A percentile compares a stretch with the other conserved stretches of the same genome.
These are phyloP conservation scores for Ctenomys sociabilis DNA, from an alignment of 2,113 vertebrate genomes.

Conservation along the genomic window DNA sequence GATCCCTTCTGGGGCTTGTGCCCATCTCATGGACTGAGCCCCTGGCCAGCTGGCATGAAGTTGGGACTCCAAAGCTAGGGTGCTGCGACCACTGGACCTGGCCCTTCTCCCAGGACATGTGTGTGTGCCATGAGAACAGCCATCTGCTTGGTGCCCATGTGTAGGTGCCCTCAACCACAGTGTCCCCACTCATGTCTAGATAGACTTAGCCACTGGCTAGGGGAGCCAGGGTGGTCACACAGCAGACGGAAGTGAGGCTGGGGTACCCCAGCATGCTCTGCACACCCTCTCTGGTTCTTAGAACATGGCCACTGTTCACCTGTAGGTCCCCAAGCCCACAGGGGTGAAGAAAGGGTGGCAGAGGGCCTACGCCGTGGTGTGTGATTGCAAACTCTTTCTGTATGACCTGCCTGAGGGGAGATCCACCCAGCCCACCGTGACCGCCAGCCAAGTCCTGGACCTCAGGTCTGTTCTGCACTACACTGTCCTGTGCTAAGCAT, in stretches of 20 bases:
- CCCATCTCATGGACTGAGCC: not conserved
- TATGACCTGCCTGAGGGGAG: constrained; percentile 97
- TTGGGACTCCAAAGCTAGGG: not conserved
- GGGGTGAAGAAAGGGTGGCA: constrained; percentile 99
- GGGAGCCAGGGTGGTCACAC: rapidly evolving
- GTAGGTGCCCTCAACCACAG: not conserved
- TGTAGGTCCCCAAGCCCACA: constrained; percentile 96
- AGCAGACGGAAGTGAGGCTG: not conserved
- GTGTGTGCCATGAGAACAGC: not conserved
- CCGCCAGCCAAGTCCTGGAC: constrained; percentile 95
- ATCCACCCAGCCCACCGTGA: constrained; percentile 93
- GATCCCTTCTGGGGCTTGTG: rapidly evolving
- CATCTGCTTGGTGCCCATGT: not conserved
- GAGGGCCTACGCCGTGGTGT: constrained; percentile 95
- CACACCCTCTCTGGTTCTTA: rapidly evolving
- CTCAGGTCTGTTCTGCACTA: constrained; percentile 89
- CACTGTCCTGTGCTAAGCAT: not conserved
- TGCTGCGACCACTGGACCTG: rapidly evolving
- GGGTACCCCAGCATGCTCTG: rapidly evolving
- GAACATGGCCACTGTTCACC: not conserved
- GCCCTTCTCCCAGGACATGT: not conserved
- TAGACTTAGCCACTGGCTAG: not conserved
- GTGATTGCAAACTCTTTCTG: constrained; percentile 97
- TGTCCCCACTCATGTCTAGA: rapidly evolving
- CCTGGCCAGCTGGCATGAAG: not conserved